Percentiles rank a stretch among this genome's conserved stretches.
Evolutionary conservation across 2,797 vertebrate genomes (phyloP).

Genomic region (Coluber constrictor): DNA sequence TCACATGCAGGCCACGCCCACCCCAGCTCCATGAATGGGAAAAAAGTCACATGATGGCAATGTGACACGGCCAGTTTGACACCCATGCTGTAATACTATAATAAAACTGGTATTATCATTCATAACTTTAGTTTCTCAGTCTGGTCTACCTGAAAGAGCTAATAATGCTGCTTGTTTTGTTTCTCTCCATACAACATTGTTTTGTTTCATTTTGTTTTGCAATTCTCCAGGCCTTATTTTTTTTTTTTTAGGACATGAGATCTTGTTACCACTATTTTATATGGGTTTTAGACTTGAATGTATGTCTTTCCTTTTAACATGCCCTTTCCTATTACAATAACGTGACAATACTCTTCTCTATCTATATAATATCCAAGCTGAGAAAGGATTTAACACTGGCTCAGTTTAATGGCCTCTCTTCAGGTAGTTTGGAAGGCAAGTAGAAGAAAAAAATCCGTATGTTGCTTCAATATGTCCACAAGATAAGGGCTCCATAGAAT

Average conservation of each 20-base stretch:
- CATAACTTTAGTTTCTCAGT: neutral
- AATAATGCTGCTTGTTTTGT: neutral
- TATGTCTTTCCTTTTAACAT: neutral
- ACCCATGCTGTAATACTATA: neutral
- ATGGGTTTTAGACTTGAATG: neutral
- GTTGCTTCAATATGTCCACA: neutral
- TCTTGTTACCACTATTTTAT: neutral
- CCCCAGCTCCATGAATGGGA: too few species aligned
- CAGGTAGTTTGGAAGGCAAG: neutral
- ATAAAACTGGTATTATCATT: neutral
- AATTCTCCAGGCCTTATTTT: neutral
- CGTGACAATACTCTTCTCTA: neutral
- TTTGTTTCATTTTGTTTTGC: neutral
- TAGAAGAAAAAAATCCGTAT: neutral
- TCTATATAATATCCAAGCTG: neutral
- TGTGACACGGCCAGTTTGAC: too few species aligned
- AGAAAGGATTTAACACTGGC: neutral
- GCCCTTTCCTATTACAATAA: neutral
- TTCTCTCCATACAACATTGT: neutral
- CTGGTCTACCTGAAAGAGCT: neutral
- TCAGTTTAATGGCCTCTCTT: neutral
- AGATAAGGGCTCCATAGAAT: neutral
- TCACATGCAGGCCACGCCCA: too few species aligned
- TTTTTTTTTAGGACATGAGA: neutral
- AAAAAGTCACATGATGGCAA: too few species aligned